A percentile compares a stretch with the other conserved stretches of the same genome.
phyloP scores from a whole-genome alignment of 1,140 invertebrate genomes.

The Contarinia nasturtii region DNA sequence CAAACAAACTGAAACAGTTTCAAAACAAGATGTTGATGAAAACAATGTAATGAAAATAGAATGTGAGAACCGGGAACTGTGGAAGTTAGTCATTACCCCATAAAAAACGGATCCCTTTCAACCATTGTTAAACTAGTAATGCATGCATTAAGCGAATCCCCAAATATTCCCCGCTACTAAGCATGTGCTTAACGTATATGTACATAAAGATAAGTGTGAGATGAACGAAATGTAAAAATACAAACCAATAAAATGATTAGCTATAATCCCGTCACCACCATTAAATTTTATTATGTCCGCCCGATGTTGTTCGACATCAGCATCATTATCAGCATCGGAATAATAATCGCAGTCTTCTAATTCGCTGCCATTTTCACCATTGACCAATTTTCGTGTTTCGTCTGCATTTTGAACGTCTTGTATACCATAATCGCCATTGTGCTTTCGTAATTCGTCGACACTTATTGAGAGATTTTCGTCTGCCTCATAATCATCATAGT shows the following conservation, averaged over 20 bases:
- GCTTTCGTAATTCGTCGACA: constrained; percentile 1
- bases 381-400: constrained; percentile 17
- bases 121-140: background rate
- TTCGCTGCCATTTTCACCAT: constrained; percentile 17
- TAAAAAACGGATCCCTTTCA: background rate
- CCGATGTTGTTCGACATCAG: constrained; percentile 17
- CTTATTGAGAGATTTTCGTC: constrained; percentile 11
- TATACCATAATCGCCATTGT: constrained; percentile 25
- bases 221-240: constrained; percentile 6
- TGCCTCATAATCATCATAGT: constrained; percentile 18
- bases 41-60: background rate
- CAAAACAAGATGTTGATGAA: background rate
- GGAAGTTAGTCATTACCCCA: background rate
- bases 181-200: no score
- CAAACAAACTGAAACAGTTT: background rate
- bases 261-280: constrained; percentile 16
- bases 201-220: no score
- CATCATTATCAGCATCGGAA: constrained; percentile 19
- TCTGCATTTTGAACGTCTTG: constrained; percentile 5
- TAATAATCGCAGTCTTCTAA: constrained; percentile 15
- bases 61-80: background rate
- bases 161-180: background rate
- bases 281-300: constrained; percentile 1
- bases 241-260: constrained; percentile 25
- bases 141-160: background rate